Percentiles rank a stretch among this genome's conserved stretches.
Evolutionary conservation across 2,888 invertebrate species (phyloP).

Genomic region (Globia sparganii): DNA sequence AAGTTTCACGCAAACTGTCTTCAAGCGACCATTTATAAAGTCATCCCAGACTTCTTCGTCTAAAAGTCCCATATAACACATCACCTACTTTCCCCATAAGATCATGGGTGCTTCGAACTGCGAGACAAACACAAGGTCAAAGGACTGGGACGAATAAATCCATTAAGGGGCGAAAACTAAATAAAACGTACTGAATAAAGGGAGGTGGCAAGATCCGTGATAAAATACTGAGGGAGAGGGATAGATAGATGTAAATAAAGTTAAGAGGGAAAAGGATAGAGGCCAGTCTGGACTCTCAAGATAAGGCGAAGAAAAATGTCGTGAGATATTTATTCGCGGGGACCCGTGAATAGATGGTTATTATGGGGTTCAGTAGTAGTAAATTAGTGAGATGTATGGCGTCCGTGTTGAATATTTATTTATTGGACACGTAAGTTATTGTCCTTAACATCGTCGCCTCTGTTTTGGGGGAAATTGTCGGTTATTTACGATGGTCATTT

Average conservation of each 20-base stretch:
- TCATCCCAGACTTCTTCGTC: slow-evolving; percentile 13
- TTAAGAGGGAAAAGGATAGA: slow-evolving; percentile 69
- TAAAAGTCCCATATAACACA: slow-evolving; percentile 36
- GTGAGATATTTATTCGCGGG: slow-evolving; percentile 86
- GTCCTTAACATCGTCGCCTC: slow-evolving; percentile 52
- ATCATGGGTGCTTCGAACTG: slow-evolving; percentile 42
- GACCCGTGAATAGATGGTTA: slow-evolving; percentile 86
- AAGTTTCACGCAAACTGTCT: slow-evolving; percentile 39
- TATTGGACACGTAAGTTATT: slow-evolving; percentile 82
- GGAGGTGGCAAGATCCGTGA: slow-evolving; percentile 76
- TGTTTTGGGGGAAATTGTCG: slow-evolving; percentile 51
- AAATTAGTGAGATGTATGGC: slow-evolving; percentile 89
- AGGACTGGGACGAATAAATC: slow-evolving; percentile 83
- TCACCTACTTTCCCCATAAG: slow-evolving; percentile 54
- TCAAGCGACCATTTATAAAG: slow-evolving; percentile 49
- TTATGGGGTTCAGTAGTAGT: slow-evolving; percentile 87
- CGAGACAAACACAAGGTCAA: slow-evolving; percentile 85
- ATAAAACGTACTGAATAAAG: slow-evolving; percentile 85
- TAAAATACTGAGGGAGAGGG: slow-evolving; percentile 77
- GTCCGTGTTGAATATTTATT: slow-evolving; percentile 88
- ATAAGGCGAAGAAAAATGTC: slow-evolving; percentile 90
- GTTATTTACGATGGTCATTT: slow-evolving; percentile 50
- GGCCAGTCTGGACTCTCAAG: slow-evolving; percentile 83
- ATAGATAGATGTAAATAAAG: slow-evolving; percentile 60
- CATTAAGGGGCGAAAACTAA: slow-evolving; percentile 88